These are phyloP conservation scores for Agonopterix alstromeriana DNA, from an alignment of 2,888 invertebrate species.

Conservation along the genomic window DNA sequence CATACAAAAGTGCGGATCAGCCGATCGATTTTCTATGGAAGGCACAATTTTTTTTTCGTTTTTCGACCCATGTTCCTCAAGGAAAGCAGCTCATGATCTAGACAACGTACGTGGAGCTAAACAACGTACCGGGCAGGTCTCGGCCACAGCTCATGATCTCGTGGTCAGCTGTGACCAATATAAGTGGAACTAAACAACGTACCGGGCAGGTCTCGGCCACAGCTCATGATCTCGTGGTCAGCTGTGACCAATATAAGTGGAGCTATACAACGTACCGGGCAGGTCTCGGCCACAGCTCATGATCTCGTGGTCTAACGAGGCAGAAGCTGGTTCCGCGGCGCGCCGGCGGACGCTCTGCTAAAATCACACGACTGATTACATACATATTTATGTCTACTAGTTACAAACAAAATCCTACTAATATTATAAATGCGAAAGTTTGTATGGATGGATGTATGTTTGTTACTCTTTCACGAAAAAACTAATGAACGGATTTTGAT, in stretches of 20 bases:
- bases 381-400: slow-evolving; percentile 12
- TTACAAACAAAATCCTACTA: not conserved
- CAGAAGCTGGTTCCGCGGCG: slow-evolving; percentile 58
- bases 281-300: slow-evolving; percentile 64
- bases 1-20: too few species aligned
- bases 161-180: slow-evolving; percentile 35
- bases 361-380: slow-evolving; percentile 42
- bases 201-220: slow-evolving; percentile 59
- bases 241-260: too few species aligned
- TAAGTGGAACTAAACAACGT: not conserved
- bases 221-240: slow-evolving; percentile 72
- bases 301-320: slow-evolving; percentile 70
- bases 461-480: too few species aligned
- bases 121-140: slow-evolving; percentile 45
- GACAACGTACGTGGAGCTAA: too few species aligned
- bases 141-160: slow-evolving; percentile 68
- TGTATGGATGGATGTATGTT: too few species aligned
- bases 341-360: slow-evolving; percentile 48
- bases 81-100: too few species aligned
- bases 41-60: too few species aligned
- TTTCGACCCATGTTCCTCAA: too few species aligned
- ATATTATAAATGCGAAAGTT: too few species aligned
- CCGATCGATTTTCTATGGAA: too few species aligned
- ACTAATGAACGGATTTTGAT: too few species aligned
- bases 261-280: slow-evolving; percentile 31